Base-by-base conservation (phyloP, 2,113 vertebrate genomes). In the Eclectus roratus region DNA sequence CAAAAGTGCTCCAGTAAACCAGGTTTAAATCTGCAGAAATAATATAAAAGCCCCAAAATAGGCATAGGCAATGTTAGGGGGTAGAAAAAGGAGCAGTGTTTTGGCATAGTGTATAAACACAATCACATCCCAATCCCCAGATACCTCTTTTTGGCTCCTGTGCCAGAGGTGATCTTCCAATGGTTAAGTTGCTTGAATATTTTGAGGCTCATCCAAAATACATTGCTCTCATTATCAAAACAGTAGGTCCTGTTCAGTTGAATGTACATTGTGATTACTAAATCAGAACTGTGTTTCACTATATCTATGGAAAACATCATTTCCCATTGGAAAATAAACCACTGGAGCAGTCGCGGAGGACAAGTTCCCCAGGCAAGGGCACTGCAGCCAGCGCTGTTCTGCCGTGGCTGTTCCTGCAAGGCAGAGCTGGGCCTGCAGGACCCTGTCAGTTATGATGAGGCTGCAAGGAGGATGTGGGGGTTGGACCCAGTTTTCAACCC, bases 291-390 rank as follows among this genome's bases (percentile, higher is more conserved):
- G 2, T 1, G 4, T 68, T 74, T 95, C 73, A 39, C 84, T 78
- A 0, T 16, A 50, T 33, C 65, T 63, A 0, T 79, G 78, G 94
- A 29, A 94, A 93, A 43, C 56, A 63, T 31, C 2, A 5, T 68
- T 86, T 80, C 82, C 85, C 52, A 3, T 3, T 66, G 88, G 88
- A 90, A 63, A 89, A 55, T 1, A 68, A 58, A 0, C 19, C 24
- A 68, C 88, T 47, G 80, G 80, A 92, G 85, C 76, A 9, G 80
- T 25, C 0, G 2, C 80, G 80, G 68, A 83, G 88, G 53, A 1
- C 25, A 2, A 28, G 72, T 8, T 97, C 95, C 93, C 65, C 91
- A 27, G 93, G 96, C 95, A 94, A 93, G 93, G 95, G 91, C 94
- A 71, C n/a, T 13, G 13, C 43, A 3, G 85, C 85, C 17, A 3